These are phyloP conservation scores for Parasteatoda lunata DNA, from an alignment of 2,888 invertebrate genomes.

Conservation along the genomic window DNA sequence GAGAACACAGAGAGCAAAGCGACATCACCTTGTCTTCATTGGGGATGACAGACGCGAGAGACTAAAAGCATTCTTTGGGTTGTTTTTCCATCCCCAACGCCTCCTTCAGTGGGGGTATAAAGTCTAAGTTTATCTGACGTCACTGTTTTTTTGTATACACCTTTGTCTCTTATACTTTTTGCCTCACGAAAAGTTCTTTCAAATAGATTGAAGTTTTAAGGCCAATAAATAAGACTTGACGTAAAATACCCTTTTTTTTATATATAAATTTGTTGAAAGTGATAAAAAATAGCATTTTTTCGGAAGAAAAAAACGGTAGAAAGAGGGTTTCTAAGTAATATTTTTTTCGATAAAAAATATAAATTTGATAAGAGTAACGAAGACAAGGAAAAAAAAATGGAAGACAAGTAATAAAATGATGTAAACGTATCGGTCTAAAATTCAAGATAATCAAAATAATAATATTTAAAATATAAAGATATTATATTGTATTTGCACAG, in stretches of 20 bases:
- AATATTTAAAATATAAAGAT: no score
- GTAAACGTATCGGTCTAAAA: no score
- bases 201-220: conserved; percentile 39
- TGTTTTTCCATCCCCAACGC: conserved; percentile 49
- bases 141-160: conserved; percentile 30
- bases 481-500: no score
- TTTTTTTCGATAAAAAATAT: no score
- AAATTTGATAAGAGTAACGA: no score
- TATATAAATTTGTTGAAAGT: no score
- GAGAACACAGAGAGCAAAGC: conserved; percentile 10
- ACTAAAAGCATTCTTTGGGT: conserved; percentile 66
- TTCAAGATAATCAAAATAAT: no score
- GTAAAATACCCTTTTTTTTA: conserved; percentile 8
- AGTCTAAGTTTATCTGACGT: conserved; percentile 54
- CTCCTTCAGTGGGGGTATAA: conserved; percentile 29
- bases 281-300: no score
- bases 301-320: no score
- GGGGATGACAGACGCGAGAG: conserved; percentile 54
- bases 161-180: background rate
- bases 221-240: conserved; percentile 59
- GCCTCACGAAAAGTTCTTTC: background rate
- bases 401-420: no score
- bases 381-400: no score
- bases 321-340: no score
- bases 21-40: conserved; percentile 43